Evolutionary conservation across 2,888 invertebrate species (phyloP).

Genomic region (Dynastes hyllus): DNA sequence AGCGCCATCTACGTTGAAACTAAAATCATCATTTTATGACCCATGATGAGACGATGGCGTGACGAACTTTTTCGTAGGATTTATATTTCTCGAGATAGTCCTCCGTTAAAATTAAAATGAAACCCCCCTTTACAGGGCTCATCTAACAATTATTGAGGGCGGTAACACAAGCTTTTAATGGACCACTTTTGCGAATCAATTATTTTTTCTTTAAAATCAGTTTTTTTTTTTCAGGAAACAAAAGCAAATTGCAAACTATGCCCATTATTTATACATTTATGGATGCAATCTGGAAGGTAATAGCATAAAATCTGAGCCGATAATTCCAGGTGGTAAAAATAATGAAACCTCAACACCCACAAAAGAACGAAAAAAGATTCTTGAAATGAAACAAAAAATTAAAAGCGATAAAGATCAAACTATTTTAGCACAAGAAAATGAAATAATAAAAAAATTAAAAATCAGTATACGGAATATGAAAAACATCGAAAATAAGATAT

Average conservation of each 20-base stretch:
- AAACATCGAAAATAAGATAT: constrained; percentile 11
- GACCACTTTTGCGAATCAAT: neutral
- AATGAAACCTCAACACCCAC: neutral
- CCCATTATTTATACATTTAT: constrained; percentile 41
- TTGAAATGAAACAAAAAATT: constrained; percentile 30
- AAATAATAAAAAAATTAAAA: constrained; percentile 39
- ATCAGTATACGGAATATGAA: neutral
- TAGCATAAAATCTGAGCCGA: constrained; percentile 29
- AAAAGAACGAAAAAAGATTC: constrained; percentile 29
- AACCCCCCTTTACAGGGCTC: too few relatives aligned
- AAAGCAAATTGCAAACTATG: neutral
- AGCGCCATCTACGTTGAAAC: too few relatives aligned
- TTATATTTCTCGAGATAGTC: too few relatives aligned
- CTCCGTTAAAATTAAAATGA: too few relatives aligned
- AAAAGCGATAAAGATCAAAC: constrained; percentile 17
- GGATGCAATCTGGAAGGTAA: constrained; percentile 48
- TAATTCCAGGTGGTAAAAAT: constrained; percentile 35
- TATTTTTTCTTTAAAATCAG: neutral
- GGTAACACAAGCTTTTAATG: too few relatives aligned
- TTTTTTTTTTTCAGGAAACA: constrained; percentile 30
- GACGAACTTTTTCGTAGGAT: too few relatives aligned
- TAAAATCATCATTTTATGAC: too few relatives aligned
- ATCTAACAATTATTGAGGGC: too few relatives aligned
- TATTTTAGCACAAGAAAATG: constrained; percentile 37
- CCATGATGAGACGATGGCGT: too few relatives aligned